These are phyloP conservation scores for Ennomos erosarius DNA, from an alignment of 2,888 invertebrate species.

Conservation along the genomic window DNA sequence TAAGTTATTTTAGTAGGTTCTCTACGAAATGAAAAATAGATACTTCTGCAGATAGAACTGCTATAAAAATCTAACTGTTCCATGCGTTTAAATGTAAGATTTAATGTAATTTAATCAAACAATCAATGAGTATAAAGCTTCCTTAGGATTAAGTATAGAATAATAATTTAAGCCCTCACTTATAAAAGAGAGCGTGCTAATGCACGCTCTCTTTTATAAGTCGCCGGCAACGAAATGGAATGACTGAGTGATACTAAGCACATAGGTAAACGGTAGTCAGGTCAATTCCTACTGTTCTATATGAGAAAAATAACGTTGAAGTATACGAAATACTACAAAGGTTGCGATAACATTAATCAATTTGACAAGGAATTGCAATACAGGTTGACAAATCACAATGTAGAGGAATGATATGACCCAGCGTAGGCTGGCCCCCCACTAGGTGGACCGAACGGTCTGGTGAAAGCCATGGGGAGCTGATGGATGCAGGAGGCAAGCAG, in stretches of 20 bases:
- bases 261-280: constrained; percentile 4
- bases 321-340: no score
- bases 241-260: constrained; percentile 46
- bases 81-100: neutral
- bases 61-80: no score
- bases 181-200: constrained; percentile 33
- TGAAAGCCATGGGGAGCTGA: no score
- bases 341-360: no score
- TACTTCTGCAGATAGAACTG: neutral
- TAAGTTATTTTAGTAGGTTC: neutral
- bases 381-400: no score
- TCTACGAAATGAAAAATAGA: neutral
- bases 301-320: neutral
- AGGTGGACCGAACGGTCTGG: no score
- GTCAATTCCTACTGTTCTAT: constrained; percentile 9
- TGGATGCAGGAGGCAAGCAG: no score
- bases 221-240: constrained; percentile 48
- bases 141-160: constrained; percentile 8
- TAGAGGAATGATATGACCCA: no score
- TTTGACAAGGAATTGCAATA: no score
- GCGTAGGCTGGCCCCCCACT: no score
- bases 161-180: constrained; percentile 10
- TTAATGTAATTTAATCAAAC: constrained; percentile 1
- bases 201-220: no score
- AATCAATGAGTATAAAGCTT: constrained; percentile 10